Base-by-base conservation (phyloP, 2,888 invertebrate species). In the Nomada hirtipes region DNA sequence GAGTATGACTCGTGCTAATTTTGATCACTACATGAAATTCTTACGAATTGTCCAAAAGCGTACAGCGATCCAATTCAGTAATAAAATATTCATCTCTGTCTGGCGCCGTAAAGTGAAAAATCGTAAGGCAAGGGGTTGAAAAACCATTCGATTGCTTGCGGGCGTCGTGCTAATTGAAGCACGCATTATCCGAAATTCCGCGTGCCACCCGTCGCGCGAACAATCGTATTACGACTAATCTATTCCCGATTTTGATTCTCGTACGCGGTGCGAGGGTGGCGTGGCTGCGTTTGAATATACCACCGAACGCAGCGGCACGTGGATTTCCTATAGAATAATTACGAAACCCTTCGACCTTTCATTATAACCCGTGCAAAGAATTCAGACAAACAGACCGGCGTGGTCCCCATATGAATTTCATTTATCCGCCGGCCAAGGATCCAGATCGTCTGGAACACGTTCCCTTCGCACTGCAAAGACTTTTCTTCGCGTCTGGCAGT, bases 261-360 rank as follows among this genome's bases (percentile, higher is more conserved):
- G 26, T 15, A n/a, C 44, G 42, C 11, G 10, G 11, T 18, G 44
- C 7, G 36, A 57, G 18, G 44, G 4, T 23, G 36, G 20, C 20
- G 42, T 3, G 60, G 11, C 15, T 36, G 50, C 60, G 70, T 60
- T 23, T 42, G 60, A 71, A 52, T 61, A 36, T 20, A 71, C 36
- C 23, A 20, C 65, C 23, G 18, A 68, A 75, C 79, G 70, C 61
- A 42, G 75, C 55, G 61, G 61, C 63, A 42, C 60, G 70, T 63
- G 52, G 63, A 82, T 23, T 61, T 81, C 71, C 75, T 61, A 36
- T 74, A 50, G 74, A 75, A 82, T 76, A 82, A 76, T 76, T 65
- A 65, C 44, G 57, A 75, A 20, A 61, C 70, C 81, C 69, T 65
- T 52, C 60, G 69, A 23, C 55, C 55, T 59, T 76, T 81, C 53